These are phyloP conservation scores for Meandrusa payeni DNA, from an alignment of 2,888 invertebrate genomes.

Conservation along the genomic window DNA sequence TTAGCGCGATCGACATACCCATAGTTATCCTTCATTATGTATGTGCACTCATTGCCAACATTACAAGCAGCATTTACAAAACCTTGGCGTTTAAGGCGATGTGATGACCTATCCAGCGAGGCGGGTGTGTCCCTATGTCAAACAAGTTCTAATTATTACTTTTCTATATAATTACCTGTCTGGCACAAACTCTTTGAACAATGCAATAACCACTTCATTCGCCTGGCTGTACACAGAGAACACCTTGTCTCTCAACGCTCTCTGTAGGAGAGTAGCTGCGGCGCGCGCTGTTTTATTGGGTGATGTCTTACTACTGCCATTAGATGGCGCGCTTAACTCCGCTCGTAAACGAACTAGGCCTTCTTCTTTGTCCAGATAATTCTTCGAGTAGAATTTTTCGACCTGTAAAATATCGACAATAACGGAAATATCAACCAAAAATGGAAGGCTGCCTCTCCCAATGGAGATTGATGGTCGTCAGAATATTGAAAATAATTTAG, in stretches of 20 bases:
- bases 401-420: too few species aligned
- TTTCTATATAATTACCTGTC: constrained; percentile 77
- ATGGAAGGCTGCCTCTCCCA: too few species aligned
- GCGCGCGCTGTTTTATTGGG: constrained; percentile 92
- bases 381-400: constrained; percentile 94
- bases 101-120: too few species aligned
- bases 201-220: constrained; percentile 88
- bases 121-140: too few species aligned
- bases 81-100: too few species aligned
- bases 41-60: background rate
- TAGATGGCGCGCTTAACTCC: constrained; percentile 63
- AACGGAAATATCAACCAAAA: too few species aligned
- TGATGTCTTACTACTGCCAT: constrained; percentile 67
- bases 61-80: background rate
- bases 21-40: too few species aligned
- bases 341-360: constrained; percentile 85
- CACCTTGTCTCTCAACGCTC: constrained; percentile 92
- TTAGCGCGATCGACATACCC: too few species aligned
- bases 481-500: too few species aligned
- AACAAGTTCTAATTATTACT: too few species aligned
- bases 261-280: constrained; percentile 88
- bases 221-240: constrained; percentile 93
- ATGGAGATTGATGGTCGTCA: too few species aligned
- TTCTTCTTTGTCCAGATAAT: constrained; percentile 94
- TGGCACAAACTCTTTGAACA: constrained; percentile 92